These are phyloP conservation scores for Coenonympha glycerion DNA, from an alignment of 2,888 invertebrate genomes.

Conservation along the genomic window DNA sequence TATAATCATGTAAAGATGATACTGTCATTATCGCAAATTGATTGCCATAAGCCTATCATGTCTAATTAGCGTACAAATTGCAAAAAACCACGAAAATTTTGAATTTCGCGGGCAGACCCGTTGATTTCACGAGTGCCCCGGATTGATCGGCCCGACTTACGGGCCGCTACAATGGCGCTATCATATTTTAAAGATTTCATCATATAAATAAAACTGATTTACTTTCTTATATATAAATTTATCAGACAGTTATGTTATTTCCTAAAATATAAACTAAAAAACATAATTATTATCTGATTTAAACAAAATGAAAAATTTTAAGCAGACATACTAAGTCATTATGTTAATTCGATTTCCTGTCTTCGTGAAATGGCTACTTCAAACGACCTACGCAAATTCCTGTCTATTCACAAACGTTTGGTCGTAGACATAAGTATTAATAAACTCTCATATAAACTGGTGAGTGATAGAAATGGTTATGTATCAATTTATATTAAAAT, in stretches of 20 bases:
- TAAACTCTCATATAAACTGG: neutral
- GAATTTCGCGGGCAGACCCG: no score
- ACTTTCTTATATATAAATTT: no score
- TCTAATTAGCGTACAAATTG: no score
- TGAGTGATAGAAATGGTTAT: neutral
- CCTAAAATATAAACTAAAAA: no score
- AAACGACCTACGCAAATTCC: slow-evolving; percentile 10
- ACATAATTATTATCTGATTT: neutral
- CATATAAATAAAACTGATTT: no score
- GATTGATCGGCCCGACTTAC: slow-evolving; percentile 31
- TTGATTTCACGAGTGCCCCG: no score
- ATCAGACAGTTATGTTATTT: no score
- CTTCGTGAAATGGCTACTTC: slow-evolving; percentile 6
- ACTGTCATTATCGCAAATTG: no score
- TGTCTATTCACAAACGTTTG: neutral
- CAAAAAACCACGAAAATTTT: no score
- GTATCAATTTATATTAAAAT: neutral
- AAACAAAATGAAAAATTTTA: slow-evolving; percentile 1
- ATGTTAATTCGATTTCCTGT: slow-evolving; percentile 5
- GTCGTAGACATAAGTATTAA: slow-evolving; percentile 6
- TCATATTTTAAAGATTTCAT: neutral
- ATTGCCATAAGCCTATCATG: no score
- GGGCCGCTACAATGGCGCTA: slow-evolving; percentile 30
- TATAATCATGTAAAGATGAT: no score
- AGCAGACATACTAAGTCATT: no score